Evolutionary conservation across 2,113 vertebrate species (phyloP), one percentile per base, ranked within the genome.

Genomic region (Porphyrio hochstetteri): DNA sequence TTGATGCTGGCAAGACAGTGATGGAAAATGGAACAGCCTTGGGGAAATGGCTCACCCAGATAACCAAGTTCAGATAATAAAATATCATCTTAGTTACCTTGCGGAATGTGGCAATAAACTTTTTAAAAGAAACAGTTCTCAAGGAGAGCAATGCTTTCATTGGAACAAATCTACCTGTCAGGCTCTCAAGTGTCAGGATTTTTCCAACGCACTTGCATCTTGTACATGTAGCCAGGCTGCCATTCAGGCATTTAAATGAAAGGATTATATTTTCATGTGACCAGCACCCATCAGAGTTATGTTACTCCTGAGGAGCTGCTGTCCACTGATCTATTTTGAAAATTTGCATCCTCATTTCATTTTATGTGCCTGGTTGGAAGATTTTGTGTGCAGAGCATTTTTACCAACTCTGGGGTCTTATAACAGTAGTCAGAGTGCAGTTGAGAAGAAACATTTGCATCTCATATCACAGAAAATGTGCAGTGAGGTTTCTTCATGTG

Each of bases 281-380:
- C 79, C 76, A 90, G 64, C 72, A 88, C 79, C 71, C 82, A 75
- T 88, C 82, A 83, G 88, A 92, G 92, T 74, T 67, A 68, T 55
- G 27, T 79, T 93, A 77, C 77, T 92, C 17, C 61, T 27, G 33
- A 46, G 42, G 57, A 96, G 71, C 20, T 94, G 28, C 82, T 93
- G 82, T 94, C 88, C 94, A 92, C 48, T 95, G 88, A 86, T 92
- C 92, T 94, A 83, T 86, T 96, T 77, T 93, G 90, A 90, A 94
- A 95, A 96, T 93, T 88, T 94, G 92, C 94, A 86, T 95, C 71
- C 50, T 94, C 79, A 72, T 94, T 94, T 94, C 63, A 38, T 89
- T 94, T 90, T 95, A 87, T 90, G 71, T 90, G 75, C 88, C 85
- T 90, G 68, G 76, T 80, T 94, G 82, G 90, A 88, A 90, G 68